phyloP scores from a whole-genome alignment of 2,113 vertebrate genomes.

The Zeus faber region DNA sequence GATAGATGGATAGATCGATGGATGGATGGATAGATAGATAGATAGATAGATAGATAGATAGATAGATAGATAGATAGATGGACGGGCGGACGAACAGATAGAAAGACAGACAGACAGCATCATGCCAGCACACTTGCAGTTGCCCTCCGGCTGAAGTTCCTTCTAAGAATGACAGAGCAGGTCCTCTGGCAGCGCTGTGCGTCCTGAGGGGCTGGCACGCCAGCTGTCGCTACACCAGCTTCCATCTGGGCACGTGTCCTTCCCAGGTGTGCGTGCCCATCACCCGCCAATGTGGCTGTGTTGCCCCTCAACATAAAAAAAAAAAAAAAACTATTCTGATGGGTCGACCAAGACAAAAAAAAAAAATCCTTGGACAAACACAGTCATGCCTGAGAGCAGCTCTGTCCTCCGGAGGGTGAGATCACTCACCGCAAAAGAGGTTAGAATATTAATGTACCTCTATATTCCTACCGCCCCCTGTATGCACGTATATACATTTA shows the following conservation, averaged over 20 bases:
- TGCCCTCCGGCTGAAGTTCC: constrained; percentile 29
- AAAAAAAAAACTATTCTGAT: constrained; percentile 42
- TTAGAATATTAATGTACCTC: too few species aligned
- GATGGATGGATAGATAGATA: constrained; percentile 8
- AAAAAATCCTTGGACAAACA: too few species aligned
- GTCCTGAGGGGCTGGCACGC: constrained; percentile 57
- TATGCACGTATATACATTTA: too few species aligned
- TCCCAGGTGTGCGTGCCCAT: constrained; percentile 64
- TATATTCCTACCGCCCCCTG: too few species aligned
- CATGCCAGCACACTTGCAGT: not conserved
- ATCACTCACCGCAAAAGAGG: constrained; percentile 2
- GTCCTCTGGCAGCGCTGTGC: constrained; percentile 30
- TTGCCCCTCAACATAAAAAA: constrained; percentile 7
- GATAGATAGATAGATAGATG: constrained; percentile 19
- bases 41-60: constrained; percentile 24
- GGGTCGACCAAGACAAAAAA: constrained; percentile 32
- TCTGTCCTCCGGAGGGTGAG: not conserved
- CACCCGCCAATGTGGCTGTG: constrained; percentile 63
- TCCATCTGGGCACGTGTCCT: constrained; percentile 68
- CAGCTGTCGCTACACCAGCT: constrained; percentile 53
- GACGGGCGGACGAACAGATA: constrained; percentile 3
- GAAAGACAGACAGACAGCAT: constrained; percentile 11
- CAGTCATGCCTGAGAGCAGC: not conserved
- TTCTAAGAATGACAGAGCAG: constrained; percentile 29
- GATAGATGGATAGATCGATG: constrained; percentile 16